Evolutionary conservation across 1,140 invertebrate genomes (phyloP), one percentile per base, ranked within the genome.

Genomic region (Pseudoatta argentina): DNA sequence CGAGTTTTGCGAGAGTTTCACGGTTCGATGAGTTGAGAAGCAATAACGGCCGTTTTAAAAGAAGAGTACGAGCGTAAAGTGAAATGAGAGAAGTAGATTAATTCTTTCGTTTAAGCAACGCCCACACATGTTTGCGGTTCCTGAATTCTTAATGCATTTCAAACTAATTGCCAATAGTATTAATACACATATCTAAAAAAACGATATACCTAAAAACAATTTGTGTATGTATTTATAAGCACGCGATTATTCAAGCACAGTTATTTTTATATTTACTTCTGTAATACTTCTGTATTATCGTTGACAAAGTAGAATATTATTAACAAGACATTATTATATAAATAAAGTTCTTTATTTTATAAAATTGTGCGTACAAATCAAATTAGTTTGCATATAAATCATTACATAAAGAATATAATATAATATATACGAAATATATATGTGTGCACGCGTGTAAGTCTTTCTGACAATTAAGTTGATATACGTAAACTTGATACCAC

Each of bases 21-120:
- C 79, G 27, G 79, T 75, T 83, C 79, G 69, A 75, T 69, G 79
- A 83, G 79, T 75, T 83, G 79, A 75, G 79, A 63, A 83, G 69
- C 79, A 83, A 75, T 57, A 75, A 27, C 69, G 39, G 69, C 69
- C 79, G 69, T 73, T 83, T 83, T 83, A 75, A 83, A 83, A 83
- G 79, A 39, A 83, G 55, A 83, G 24, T 24, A 83, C 72, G 24
- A 83, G 69, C 69, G 69, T 48, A 83, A 83, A 83, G 55, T 83
- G 44, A 44, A 82, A 73, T 59, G 39, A 21, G 21, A 44, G 69
- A 51, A 27, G 51, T 83, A 75, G 79, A 83, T 83, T 83, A 83
- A 83, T 83, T 83, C 79, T 83, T 83, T 75, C 69, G 55, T 83
- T 83, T 75, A 63, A 83, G 39, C 55, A 63, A 34, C 18, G 79